phyloP scores from a whole-genome alignment of 1,140 invertebrate species.

The Lordiphosa mommai region DNA sequence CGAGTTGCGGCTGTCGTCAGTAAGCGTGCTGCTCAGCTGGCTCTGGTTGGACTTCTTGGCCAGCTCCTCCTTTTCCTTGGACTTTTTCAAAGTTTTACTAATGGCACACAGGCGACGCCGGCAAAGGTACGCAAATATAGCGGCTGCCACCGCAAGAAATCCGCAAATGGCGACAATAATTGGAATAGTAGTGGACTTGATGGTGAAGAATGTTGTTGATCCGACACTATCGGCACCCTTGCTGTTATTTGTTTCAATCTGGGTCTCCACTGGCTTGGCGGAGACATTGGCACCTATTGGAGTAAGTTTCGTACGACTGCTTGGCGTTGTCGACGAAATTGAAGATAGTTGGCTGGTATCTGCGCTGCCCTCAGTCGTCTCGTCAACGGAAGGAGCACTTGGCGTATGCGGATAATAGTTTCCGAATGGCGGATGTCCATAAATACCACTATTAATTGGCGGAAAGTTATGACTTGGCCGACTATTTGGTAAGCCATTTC shows the following conservation, averaged over 20 bases:
- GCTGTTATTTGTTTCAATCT: conserved; percentile 5
- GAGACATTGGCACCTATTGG: conserved; percentile 44
- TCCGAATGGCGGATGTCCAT: conserved; percentile 23
- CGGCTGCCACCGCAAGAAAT: conserved; percentile 81
- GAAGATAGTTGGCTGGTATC: background rate
- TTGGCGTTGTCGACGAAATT: conserved; percentile 18
- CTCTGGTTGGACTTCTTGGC: conserved; percentile 80
- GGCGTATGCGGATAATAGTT: conserved; percentile 37
- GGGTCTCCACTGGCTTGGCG: conserved; percentile 15
- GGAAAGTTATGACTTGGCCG: conserved; percentile 36
- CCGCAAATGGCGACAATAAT: conserved; percentile 81
- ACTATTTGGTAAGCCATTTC: conserved; percentile 52
- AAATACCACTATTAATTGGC: conserved; percentile 28
- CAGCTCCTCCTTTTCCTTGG: conserved; percentile 83
- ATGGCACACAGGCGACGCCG: conserved; percentile 81
- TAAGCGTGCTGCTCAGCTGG: conserved; percentile 63
- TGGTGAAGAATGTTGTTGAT: conserved; percentile 42
- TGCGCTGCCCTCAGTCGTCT: background rate
- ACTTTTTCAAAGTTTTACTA: conserved; percentile 78
- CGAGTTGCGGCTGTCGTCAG: conserved; percentile 73
- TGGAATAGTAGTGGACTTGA: conserved; percentile 81
- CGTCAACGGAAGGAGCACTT: background rate
- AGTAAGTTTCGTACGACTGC: conserved; percentile 59
- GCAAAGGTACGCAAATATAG: conserved; percentile 81
- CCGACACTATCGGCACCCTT: background rate